These are phyloP conservation scores for Triops cancriformis DNA, from an alignment of 1,140 invertebrate species.

Conservation along the genomic window DNA sequence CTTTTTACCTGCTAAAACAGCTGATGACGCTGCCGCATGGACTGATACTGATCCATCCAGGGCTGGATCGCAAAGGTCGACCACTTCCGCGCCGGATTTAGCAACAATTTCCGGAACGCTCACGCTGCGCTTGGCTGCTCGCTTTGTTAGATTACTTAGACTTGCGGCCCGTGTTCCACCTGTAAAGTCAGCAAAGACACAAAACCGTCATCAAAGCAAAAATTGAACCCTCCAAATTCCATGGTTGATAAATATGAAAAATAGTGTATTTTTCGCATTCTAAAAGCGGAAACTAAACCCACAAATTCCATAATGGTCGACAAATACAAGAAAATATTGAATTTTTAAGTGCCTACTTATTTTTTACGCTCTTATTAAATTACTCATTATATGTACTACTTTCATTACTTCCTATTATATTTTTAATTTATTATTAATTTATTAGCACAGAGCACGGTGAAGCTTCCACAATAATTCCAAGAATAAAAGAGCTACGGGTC, in stretches of 20 bases:
- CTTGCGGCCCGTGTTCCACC: neutral
- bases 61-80: neutral
- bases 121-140: neutral
- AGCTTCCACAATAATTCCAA: too few species aligned
- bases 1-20: neutral
- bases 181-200: neutral
- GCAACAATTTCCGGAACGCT: neutral
- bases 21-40: neutral
- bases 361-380: too few species aligned
- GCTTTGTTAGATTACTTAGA: neutral
- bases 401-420: too few species aligned
- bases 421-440: too few species aligned
- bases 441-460: too few species aligned
- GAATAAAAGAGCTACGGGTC: neutral
- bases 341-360: too few species aligned
- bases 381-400: too few species aligned
- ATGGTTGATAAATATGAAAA: too few species aligned
- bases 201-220: neutral
- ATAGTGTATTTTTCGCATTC: too few species aligned
- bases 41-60: neutral
- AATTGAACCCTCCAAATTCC: neutral
- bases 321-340: too few species aligned
- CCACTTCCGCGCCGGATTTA: slow-evolving; percentile 4
- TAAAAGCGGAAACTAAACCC: too few species aligned
- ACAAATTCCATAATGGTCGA: too few species aligned